These are phyloP conservation scores for Lasiurus borealis DNA, from an alignment of 2,113 vertebrate species.

Conservation along the genomic window DNA sequence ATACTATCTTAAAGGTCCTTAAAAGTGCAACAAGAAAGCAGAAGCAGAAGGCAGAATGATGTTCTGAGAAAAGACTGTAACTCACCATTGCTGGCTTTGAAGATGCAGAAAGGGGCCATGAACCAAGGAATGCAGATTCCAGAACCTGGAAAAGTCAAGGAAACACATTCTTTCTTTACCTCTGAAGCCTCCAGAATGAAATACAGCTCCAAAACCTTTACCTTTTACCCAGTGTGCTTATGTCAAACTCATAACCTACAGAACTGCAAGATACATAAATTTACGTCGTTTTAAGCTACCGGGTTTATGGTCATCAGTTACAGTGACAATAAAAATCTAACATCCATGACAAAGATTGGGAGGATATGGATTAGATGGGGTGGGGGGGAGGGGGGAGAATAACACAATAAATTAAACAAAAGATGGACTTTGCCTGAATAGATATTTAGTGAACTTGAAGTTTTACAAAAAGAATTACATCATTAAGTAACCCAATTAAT, in stretches of 20 bases:
- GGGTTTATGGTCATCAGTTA: neutral
- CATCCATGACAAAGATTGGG: neutral
- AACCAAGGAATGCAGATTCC: neutral
- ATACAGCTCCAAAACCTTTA: neutral
- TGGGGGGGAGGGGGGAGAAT: no score
- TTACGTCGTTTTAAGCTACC: neutral
- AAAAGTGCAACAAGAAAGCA: neutral
- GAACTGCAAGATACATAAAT: neutral
- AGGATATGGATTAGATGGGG: neutral
- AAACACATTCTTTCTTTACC: neutral
- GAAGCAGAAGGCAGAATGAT: neutral
- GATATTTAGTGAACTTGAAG: neutral
- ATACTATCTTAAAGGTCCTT: neutral
- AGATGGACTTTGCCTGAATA: neutral
- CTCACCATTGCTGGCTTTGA: neutral
- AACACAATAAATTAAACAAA: neutral
- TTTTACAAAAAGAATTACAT: neutral
- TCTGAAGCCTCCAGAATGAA: neutral
- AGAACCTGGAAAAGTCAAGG: neutral
- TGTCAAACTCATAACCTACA: neutral
- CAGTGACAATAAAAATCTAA: neutral
- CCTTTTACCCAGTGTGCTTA: neutral
- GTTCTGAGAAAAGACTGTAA: neutral
- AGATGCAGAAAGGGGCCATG: neutral
- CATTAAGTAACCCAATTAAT: neutral